Evolutionary conservation across 1,140 invertebrate genomes (phyloP), one percentile per base, ranked within the genome.

Genomic region (Micrasema longulum): DNA sequence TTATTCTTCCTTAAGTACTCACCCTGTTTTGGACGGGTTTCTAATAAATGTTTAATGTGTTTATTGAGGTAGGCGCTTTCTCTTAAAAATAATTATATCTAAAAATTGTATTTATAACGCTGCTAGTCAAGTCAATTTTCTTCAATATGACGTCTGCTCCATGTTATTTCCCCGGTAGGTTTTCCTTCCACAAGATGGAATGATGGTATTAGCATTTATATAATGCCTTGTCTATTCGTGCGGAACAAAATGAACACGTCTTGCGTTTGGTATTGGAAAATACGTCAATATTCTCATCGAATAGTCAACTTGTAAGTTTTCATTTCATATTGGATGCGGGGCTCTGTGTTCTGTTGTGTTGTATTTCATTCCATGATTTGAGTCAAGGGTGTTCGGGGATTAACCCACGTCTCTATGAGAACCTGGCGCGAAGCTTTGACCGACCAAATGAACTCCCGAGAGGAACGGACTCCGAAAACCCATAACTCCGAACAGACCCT

Each of bases 241-340:
- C 55, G 35, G 55, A 60, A 60, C 35, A 60, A 60, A 60, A 60
- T 38, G 55, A 60, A 41, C 55, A 60, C 52, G 52, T 60, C 53
- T 35, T 35, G 12, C 31, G n/a, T 35, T 36, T 41, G 35, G 35
- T 60, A 60, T 60, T 60, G 55, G 36, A 60, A 60, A 41, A 41
- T 35, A 55, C 52, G 12, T 31, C 52, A 55, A 55, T 55, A 55
- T 48, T n/a, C 23, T 55, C 47, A 5, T 18, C 23, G 41, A 45
- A 64, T 47, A 64, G 60, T 64, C 43, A 47, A 64, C 60, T 64
- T 64, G 60, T 64, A 64, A 31, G 60, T 64, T 47, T 64, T 64
- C 60, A 47, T 45, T 47, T 23, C 43, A 47, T 64, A 64, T 64
- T 64, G 43, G 60, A 64, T 45, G 23, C 38, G 31, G 31, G n/a